Evolutionary conservation across 2,888 invertebrate species (phyloP), one percentile per base, ranked within the genome.

Genomic region (Spodoptera littoralis): DNA sequence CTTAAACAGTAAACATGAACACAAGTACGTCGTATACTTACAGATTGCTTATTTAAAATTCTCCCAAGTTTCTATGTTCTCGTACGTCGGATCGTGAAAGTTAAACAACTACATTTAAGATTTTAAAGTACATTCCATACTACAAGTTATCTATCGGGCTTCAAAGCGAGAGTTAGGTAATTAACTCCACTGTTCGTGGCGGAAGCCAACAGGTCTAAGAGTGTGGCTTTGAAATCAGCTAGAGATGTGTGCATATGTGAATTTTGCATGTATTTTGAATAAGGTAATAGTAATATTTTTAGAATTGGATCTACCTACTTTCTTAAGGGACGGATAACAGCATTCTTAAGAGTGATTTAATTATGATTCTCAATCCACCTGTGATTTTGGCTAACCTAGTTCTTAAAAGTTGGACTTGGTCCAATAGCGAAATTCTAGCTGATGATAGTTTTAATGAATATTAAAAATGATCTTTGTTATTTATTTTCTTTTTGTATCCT

Each of bases 121-220:
- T 74, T 79, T 71, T 73, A 66, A 76, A 72, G 76, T 71, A 72
- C 66, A 71, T 56, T 47, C 50, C 60, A 61, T 64, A 68, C 63
- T 69, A 73, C 65, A 66, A 73, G 65, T 72, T 77, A 65, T 72
- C 76, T 76, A 69, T 72, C 68, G 69, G 60, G 55, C 63, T 72
- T 73, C 69, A 76, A 71, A 72, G 76, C 74, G 65, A 48, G 80
- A 84, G 83, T 84, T 83, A 79, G 76, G 81, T 83, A 87, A 87
- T 87, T 86, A 85, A 81, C 84, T 82, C 72, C 54, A 65, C 68
- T 78, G 80, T 80, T 79, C 64, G 70, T 65, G 70, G 66, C 54
- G 56, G 60, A 70, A 77, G 72, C 76, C 71, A 77, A 79, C 70
- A 77, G 80, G 77, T 79, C 74, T 65, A 78, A 59, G 49, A 36